Evolutionary conservation across 2,797 vertebrate genomes (phyloP), one percentile per base, ranked within the genome.

Genomic region (Trematomus bernacchii): DNA sequence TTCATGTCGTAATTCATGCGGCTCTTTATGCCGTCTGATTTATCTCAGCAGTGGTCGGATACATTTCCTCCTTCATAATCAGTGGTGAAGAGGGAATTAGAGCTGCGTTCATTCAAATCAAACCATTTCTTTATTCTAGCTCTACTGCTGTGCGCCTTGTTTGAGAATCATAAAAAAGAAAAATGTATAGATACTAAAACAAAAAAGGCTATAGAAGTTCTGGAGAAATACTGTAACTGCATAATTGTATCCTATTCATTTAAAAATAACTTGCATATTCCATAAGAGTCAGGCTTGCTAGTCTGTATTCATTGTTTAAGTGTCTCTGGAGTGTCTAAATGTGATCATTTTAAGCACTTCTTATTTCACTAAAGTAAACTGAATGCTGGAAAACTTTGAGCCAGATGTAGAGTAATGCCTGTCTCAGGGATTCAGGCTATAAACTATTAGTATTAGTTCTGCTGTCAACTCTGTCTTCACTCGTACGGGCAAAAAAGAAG

Each of bases 1-100:
- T 87, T 77, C 73, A 60, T 82, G 89, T 89, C 72, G 50, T 85
- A 89, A 91, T 90, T 92, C 85, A 73, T 67, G 80, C 76, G 57
- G 76, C 86, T 93, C 80, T 89, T 88, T 88, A 84, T 78, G 87
- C 85, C 71, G 73, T 75, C 76, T 84, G 84, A 85, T 91, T 91
- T 84, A 92, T 94, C 91, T 87, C 89, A 88, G 87, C 87, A 86
- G 87, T 86, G 86, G 85, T 89, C 78, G 85, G 89, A 90, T 91
- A 91, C 91, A 89, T 90, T 90, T 90, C 84, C 89, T 90, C 79
- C 86, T 83, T 90, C 84, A 85, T 83, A 93, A 92, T 90, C 88
- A 86, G 87, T 44, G 80, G 91, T 67, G 85, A 90, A 78, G 85
- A 85, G 87, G 73, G 86, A 93, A 89, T 91, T 90, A 89, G 77